Conservation (phyloP, 2,888 invertebrate species). For the Eustalomyia histrio region DNA sequence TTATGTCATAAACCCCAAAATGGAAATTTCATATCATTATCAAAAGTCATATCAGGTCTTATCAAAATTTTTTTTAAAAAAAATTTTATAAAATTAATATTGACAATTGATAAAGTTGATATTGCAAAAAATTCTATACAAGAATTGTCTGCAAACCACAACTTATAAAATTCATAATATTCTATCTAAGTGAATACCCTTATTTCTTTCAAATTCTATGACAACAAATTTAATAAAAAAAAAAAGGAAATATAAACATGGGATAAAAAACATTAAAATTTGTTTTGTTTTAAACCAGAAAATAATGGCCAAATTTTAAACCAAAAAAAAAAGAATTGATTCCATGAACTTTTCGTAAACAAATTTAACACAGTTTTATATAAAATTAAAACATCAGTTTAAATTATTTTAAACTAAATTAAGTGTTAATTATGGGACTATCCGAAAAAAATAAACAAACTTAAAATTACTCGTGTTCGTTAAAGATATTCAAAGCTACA, state of each 20-base stretch:
- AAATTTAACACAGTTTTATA: conserved; percentile 8
- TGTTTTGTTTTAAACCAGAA: conserved; percentile 9
- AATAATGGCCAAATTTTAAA: conserved; percentile 4
- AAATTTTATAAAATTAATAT: too few species aligned
- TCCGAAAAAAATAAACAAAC: conserved; percentile 24
- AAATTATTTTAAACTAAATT: conserved; percentile 48
- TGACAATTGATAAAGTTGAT: too few species aligned
- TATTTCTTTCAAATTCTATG: background rate
- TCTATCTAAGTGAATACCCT: background rate
- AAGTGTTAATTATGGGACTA: conserved; percentile 54
- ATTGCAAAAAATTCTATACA: too few species aligned
- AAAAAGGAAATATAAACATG: conserved; percentile 19
- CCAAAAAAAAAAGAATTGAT: conserved; percentile 3
- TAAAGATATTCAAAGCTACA: conserved; percentile 3
- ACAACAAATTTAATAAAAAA: conserved; percentile 6
- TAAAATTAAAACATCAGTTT: conserved; percentile 47
- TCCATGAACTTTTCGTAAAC: conserved; percentile 26
- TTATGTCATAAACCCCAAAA: too few species aligned
- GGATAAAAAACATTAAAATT: background rate
- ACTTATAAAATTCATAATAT: too few species aligned
- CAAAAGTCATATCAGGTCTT: too few species aligned
- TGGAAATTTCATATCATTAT: too few species aligned
- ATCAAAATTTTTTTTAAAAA: too few species aligned
- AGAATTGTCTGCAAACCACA: too few species aligned
- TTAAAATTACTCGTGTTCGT: conserved; percentile 12